These are phyloP conservation scores for Oncorhynchus mykiss DNA, from an alignment of 2,113 vertebrate genomes.

Conservation along the genomic window DNA sequence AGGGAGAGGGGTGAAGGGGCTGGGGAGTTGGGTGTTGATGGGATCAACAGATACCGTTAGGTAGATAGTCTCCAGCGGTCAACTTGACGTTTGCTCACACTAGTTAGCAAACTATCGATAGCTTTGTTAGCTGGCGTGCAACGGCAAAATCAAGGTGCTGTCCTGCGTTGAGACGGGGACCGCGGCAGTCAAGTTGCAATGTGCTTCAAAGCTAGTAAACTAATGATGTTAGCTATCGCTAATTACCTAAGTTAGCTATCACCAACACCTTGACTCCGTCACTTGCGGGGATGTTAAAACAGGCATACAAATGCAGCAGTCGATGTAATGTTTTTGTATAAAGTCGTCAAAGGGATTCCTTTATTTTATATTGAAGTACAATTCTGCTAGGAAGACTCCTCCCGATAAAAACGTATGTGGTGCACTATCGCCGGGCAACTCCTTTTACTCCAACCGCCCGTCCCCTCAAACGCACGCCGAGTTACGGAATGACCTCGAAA, in stretches of 20 bases:
- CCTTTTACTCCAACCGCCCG: constrained; percentile 63
- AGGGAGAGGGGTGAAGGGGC: constrained; percentile 66
- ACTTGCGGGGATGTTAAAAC: constrained; percentile 60
- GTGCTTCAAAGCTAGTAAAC: constrained; percentile 33
- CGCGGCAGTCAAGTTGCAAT: constrained; percentile 27
- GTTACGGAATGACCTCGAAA: constrained; percentile 77
- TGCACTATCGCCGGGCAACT: constrained; percentile 68
- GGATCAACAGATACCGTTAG: constrained; percentile 51
- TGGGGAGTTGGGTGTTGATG: constrained; percentile 64
- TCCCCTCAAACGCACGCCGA: constrained; percentile 75
- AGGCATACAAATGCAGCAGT: constrained; percentile 56
- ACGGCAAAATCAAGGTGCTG: not conserved
- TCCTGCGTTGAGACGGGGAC: constrained; percentile 11
- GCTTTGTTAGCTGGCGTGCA: constrained; percentile 1
- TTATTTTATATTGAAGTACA: constrained; percentile 42
- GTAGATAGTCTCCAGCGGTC: constrained; percentile 57
- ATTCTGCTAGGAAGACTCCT: constrained; percentile 47
- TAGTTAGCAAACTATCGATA: not conserved
- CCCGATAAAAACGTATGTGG: constrained; percentile 40
- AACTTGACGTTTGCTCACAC: not conserved
- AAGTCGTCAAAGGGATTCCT: constrained; percentile 44
- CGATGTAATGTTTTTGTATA: constrained; percentile 35
- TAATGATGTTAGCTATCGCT: constrained; percentile 56
- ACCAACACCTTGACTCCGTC: constrained; percentile 53
- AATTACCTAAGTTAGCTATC: constrained; percentile 48